Base-by-base conservation (phyloP, 2,113 vertebrate species). In the Tichodroma muraria region DNA sequence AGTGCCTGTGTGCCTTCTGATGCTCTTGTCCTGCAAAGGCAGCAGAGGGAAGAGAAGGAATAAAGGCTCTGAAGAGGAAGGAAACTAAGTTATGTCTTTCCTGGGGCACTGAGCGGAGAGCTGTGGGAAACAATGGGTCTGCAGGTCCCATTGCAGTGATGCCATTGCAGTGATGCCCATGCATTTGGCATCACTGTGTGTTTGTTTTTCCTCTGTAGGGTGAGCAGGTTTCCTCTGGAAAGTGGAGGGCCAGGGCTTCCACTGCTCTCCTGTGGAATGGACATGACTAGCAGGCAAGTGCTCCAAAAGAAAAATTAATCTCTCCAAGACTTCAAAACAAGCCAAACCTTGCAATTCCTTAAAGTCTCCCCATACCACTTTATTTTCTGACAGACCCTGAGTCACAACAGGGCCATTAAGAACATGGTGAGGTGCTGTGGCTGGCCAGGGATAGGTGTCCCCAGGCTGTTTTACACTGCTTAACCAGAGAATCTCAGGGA, bases 331-430 rank as follows among this genome's bases (percentile, higher is more conserved):
- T 47, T 77, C 17, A 16, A 40, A 80, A 47, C 19, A 66, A 91
- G 42, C 4, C 22, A 63, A 70, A 84, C 24, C 10, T 45, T 84
- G 4, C 28, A 40, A 42, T 80, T 80, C 17, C 16, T 80, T 57
- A 7, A 56, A 72, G 17, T 1, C 0, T 44, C 18, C 21, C 8
- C 13, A 23, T 42, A 30, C 1, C 3, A 14, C n/a, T 79, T 80
- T 28, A 49, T 68, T 54, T 44, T 47, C 47, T 0, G 0, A 15
- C 12, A 60, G 13, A 50, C 3, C 6, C 8, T 54, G 3, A 33
- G 15, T 42, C 38, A 21, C 28, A 23, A 13, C 10, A 31, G 16
- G 14, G 3, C 2, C 1, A 3, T 35, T 16, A n/a, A 1, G 33
- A 56, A 9, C 35, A 31, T 0, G 0, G 18, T 30, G 13, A 42